A percentile compares a stretch with the other conserved stretches of the same genome.
phyloP scores from a whole-genome alignment of 2,113 vertebrate genomes.

The Vicugna pacos region DNA sequence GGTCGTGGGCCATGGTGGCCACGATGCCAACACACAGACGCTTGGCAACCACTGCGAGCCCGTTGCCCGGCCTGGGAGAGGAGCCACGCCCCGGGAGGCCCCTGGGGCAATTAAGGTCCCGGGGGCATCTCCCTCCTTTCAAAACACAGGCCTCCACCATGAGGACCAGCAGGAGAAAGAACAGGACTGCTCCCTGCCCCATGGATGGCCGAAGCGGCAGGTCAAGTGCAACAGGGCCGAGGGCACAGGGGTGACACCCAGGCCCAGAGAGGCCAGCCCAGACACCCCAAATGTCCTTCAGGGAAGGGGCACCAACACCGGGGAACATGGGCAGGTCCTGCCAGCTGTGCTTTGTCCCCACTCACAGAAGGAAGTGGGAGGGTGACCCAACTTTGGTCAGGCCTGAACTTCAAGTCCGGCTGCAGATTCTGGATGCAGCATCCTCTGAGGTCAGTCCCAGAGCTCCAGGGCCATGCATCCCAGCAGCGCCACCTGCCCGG shows the following conservation, averaged over 20 bases:
- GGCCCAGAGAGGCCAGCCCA: not conserved
- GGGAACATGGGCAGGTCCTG: too few relatives aligned
- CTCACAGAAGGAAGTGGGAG: not conserved
- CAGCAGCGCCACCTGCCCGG: too few relatives aligned
- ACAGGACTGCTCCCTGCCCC: not conserved
- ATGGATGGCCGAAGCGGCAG: not conserved
- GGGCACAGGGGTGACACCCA: rapidly evolving
- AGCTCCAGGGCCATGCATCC: not conserved
- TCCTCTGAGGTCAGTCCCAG: not conserved
- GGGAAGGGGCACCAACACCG: rapidly evolving
- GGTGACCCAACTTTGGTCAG: rapidly evolving
- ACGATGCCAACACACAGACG: rapidly evolving
- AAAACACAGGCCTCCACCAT: slow-evolving; percentile 13
- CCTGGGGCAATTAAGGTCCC: not conserved
- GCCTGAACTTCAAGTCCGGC: too few relatives aligned
- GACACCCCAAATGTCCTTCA: rapidly evolving
- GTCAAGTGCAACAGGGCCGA: rapidly evolving
- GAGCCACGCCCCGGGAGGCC: rapidly evolving
- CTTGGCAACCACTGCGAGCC: rapidly evolving
- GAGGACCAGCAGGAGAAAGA: not conserved
- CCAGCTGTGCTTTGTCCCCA: rapidly evolving
- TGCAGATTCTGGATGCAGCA: rapidly evolving
- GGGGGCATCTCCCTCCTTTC: not conserved
- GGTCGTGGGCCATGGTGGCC: not conserved
- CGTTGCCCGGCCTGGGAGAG: rapidly evolving